Base-by-base conservation (phyloP, 2,888 invertebrate species). In the Mesochorus sp. region DNA sequence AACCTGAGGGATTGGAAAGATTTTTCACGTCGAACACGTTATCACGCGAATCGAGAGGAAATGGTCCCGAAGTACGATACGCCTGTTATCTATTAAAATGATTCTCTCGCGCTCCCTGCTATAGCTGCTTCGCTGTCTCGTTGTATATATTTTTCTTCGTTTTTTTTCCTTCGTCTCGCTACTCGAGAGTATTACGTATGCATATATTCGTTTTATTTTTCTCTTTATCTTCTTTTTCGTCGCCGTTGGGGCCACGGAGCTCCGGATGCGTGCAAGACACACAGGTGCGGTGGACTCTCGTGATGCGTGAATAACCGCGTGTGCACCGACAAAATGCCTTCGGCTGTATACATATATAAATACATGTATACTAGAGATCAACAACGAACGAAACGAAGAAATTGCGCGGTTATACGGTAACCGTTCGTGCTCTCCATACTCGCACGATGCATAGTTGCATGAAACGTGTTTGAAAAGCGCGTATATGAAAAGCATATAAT, bases 241-340 rank as follows among this genome's bases (percentile, higher is more conserved):
- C 57, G 42, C 42, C 31, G 42, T 34, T 31, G 57, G 47, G 73
- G 37, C 55, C 68, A 51, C 26, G 14, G 72, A n/a, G 31, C 62
- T 68, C 77, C 73, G 73, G 77, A 78, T 74, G 68, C 68, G 62
- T 39, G 39, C 77, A 57, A 73, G 74, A 64, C 74, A 24, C 51
- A 74, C 77, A 74, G 77, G 68, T 78, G 77, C 73, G 62, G 68
- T 68, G 68, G 73, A 73, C 68, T 73, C 49, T 68, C 68, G 62
- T 74, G 37, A 57, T 49, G 66, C 57, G 68, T 73, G 68, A 62
- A 78, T 68, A 74, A 78, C 64, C 73, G 68, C 62, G 55, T n/a
- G n/a, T 57, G 31, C 64, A 73, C 47, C 39, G 39, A 59, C 42
- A 31, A 68, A 73, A 59, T 47, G 57, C 73, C 77, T 55, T 24